Percentiles rank a stretch among this genome's conserved stretches.
Evolutionary conservation across 2,888 invertebrate species (phyloP).

Genomic region (Drosophila rellima): DNA sequence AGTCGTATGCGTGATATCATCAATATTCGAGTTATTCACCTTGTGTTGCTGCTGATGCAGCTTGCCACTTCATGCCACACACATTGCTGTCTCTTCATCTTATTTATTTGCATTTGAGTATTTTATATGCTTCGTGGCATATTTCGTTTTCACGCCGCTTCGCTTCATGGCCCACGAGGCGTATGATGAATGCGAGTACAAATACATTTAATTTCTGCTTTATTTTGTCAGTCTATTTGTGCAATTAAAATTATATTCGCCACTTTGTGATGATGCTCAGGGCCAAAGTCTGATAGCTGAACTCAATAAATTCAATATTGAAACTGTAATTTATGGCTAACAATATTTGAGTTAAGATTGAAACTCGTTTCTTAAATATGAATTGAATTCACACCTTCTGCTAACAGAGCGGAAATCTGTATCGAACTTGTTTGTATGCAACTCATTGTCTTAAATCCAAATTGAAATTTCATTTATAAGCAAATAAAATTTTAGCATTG

Average conservation of each 20-base stretch:
- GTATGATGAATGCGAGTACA: conserved; percentile 66
- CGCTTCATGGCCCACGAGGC: conserved; percentile 59
- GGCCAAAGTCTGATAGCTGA: conserved; percentile 26
- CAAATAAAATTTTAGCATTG: conserved; percentile 19
- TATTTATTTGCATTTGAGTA: conserved; percentile 43
- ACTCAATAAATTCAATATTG: conserved; percentile 49
- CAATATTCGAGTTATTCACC: conserved; percentile 39
- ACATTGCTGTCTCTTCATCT: conserved; percentile 2
- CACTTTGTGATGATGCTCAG: conserved; percentile 35
- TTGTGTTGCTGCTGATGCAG: conserved; percentile 30
- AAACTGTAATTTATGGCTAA: conserved; percentile 53
- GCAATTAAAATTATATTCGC: conserved; percentile 41
- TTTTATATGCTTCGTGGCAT: conserved; percentile 16
- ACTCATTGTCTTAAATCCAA: conserved; percentile 21
- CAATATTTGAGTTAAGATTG: conserved; percentile 17
- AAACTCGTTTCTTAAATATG: conserved; percentile 15
- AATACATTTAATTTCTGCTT: conserved; percentile 45
- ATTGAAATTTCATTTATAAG: conserved; percentile 10
- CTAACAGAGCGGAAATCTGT: conserved; percentile 3
- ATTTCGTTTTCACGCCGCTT: conserved; percentile 38
- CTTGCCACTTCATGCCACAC: conserved; percentile 20
- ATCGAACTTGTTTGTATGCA: conserved; percentile 25
- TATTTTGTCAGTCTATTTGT: conserved; percentile 57
- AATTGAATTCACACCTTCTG: conserved; percentile 38
- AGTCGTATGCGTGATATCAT: conserved; percentile 31